Evolutionary conservation across 1,140 invertebrate species (phyloP).

Genomic region (Portunus trituberculatus): DNA sequence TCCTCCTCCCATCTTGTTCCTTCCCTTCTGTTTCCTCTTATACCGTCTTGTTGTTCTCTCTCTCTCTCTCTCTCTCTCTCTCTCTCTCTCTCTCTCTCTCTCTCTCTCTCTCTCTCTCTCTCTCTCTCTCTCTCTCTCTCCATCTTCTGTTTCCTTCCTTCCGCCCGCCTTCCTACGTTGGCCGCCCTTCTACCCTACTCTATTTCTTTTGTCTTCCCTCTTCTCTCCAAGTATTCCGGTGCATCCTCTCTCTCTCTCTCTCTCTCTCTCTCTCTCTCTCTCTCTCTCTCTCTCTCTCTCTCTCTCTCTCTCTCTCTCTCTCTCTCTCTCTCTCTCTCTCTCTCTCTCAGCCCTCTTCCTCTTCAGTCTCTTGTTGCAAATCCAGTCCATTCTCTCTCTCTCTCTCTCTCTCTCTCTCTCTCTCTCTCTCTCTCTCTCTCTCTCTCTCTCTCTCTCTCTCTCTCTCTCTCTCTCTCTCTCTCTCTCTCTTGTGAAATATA

Average conservation of each 20-base stretch:
- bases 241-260: neutral
- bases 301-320: constrained; percentile 13
- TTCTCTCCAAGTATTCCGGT: too few species aligned
- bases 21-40: constrained; percentile 21
- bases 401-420: constrained; percentile 47
- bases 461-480: constrained; percentile 25
- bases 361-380: neutral
- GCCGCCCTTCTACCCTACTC: too few species aligned
- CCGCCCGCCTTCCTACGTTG: neutral
- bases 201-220: too few species aligned
- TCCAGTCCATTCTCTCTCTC: neutral
- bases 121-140: neutral
- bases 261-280: constrained; percentile 9
- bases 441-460: constrained; percentile 39
- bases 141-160: neutral
- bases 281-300: constrained; percentile 27
- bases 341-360: too few species aligned
- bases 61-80: constrained; percentile 37
- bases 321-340: neutral
- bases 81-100: neutral
- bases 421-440: constrained; percentile 47
- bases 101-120: neutral
- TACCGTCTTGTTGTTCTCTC: neutral
- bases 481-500: neutral
- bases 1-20: neutral